Evolutionary conservation across 2,113 vertebrate genomes (phyloP), one percentile per base, ranked within the genome.

Genomic region (Bagarius yarrelli): DNA sequence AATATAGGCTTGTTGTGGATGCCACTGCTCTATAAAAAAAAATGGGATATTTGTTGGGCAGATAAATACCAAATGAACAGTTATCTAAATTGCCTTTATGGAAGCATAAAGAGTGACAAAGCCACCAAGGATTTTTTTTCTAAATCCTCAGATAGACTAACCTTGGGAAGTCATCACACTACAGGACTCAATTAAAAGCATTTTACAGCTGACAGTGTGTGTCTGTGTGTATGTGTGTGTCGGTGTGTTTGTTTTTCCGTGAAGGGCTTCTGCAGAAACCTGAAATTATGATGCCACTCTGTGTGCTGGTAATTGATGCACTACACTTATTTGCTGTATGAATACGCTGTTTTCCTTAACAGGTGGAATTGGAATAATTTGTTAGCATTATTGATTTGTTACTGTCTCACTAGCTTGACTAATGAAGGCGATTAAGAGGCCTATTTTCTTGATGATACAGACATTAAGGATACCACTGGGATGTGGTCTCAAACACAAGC

Each of bases 331-430:
- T 76, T 80, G 83, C 69, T 76, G 80, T 82, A 82, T 82, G 85
- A 77, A 79, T 76, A 75, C 71, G 14, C 60, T 44, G 63, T 56
- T 56, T 66, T 55, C 52, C 79, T 86, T 78, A 87, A 87, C 86
- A 86, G 83, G 83, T 85, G 71, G 85, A 80, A 83, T 77, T 76
- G 67, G 60, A 81, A 78, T 78, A 66, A 84, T 84, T 86, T 78
- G 74, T 86, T 85, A 85, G 72, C 23, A 27, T 86, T 88, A 86
- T 88, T 87, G 85, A 88, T 87, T 87, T 85, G 82, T 85, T 85
- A 85, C 78, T 82, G 83, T 87, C 87, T 66, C 83, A 76, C 76
- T 63, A 81, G 69, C 74, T 84, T 87, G 87, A 88, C 76, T 87
- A 87, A 88, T 88, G 87, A 87, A 78, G 70, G 75, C 79, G 83